Evolutionary conservation across 2,797 vertebrate species (phyloP).

Genomic region (Phataginus tetradactyla): DNA sequence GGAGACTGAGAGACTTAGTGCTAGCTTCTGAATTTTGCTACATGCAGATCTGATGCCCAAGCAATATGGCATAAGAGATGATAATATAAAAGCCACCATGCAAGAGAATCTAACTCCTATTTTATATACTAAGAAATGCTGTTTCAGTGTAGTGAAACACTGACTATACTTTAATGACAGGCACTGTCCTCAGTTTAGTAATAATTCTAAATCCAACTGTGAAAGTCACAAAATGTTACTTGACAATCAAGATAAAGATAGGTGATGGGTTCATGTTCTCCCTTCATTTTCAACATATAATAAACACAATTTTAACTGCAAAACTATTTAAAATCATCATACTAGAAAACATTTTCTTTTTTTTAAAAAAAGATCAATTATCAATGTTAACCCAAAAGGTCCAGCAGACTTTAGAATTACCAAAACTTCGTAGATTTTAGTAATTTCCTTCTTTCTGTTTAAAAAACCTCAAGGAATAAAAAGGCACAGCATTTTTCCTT

Average conservation of each 20-base stretch:
- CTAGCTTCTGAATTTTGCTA: slow-evolving; percentile 76
- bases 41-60: slow-evolving; percentile 79
- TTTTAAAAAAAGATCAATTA: slow-evolving; percentile 9
- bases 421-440: background rate
- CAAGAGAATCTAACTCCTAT: slow-evolving; percentile 74
- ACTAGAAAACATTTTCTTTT: slow-evolving; percentile 18
- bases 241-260: slow-evolving; percentile 25
- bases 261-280: background rate
- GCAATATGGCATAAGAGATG: slow-evolving; percentile 79
- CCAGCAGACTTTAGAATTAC: slow-evolving; percentile 20
- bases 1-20: slow-evolving; percentile 85
- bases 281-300: slow-evolving; percentile 58
- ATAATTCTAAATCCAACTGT: slow-evolving; percentile 51
- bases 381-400: slow-evolving; percentile 28
- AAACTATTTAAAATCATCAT: slow-evolving; percentile 43
- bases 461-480: slow-evolving; percentile 43
- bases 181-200: slow-evolving; percentile 23
- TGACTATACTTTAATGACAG: slow-evolving; percentile 55
- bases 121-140: slow-evolving; percentile 39
- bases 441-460: slow-evolving; percentile 49
- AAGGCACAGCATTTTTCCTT: slow-evolving; percentile 31
- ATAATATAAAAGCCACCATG: slow-evolving; percentile 83
- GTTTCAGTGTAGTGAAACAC: slow-evolving; percentile 3
- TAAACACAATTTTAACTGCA: slow-evolving; percentile 43
- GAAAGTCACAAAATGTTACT: slow-evolving; percentile 48